phyloP scores from a whole-genome alignment of 2,797 vertebrate species.

The Harpagifer antarcticus region DNA sequence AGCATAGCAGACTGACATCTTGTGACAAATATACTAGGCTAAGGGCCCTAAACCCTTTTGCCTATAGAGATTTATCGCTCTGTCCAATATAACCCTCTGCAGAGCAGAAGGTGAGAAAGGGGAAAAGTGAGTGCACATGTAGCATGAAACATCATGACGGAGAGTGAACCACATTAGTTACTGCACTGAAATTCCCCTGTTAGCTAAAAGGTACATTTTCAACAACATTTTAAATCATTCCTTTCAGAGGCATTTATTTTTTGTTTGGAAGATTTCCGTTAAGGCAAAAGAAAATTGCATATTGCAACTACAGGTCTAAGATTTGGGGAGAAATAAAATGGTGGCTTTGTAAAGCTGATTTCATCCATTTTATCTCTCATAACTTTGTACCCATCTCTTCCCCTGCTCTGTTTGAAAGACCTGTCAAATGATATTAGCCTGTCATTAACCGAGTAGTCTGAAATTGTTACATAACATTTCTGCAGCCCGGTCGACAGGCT shows the following conservation, averaged over 20 bases:
- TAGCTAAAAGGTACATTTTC: background rate
- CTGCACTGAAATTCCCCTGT: constrained; percentile 7
- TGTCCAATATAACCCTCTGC: constrained; percentile 4
- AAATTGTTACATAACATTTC: constrained; percentile 33
- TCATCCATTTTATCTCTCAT: constrained; percentile 23
- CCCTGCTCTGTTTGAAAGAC: constrained; percentile 11
- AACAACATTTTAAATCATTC: constrained; percentile 25
- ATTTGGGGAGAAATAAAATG: constrained; percentile 13
- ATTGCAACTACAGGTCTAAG: background rate
- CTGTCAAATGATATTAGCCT: constrained; percentile 44
- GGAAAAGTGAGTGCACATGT: background rate
- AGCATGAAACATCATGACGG: constrained; percentile 9
- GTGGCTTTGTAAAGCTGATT: constrained; percentile 5
- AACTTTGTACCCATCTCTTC: constrained; percentile 5
- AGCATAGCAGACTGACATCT: constrained; percentile 8
- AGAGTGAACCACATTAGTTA: background rate
- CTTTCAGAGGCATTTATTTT: background rate
- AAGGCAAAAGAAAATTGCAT: background rate
- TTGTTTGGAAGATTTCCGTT: constrained; percentile 1
- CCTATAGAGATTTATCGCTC: constrained; percentile 20
- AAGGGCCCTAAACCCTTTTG: constrained; percentile 2
- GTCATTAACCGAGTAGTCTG: constrained; percentile 37
- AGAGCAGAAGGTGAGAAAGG: constrained; percentile 11
- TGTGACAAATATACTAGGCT: constrained; percentile 42
- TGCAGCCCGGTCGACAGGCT: constrained; percentile 12